Base-by-base conservation (phyloP, 30 jellyfish, hydroid and myxozoan species). In the Aurelia sp. region DNA sequence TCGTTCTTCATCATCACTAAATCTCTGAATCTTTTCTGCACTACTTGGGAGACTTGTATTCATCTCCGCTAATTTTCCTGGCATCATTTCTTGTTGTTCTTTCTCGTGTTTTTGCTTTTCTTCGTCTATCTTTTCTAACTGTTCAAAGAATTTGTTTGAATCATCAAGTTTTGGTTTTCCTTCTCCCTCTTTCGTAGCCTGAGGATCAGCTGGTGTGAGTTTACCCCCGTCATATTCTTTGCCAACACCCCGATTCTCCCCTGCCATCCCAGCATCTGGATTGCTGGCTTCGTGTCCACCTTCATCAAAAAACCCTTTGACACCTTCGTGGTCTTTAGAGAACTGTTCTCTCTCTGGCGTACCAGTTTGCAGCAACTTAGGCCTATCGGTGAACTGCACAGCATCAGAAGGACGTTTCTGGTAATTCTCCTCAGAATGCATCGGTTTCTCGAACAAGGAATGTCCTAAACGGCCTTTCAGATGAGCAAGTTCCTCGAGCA, bases 51-150 rank as follows among this genome's bases (percentile, higher is more conserved):
- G 33, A 52, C 64, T 55, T 10, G 80, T 13, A 17, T 38, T 88
- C 63, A 55, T 48, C 17, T 66, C 91, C 11, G 82, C 84, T 17
- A 65, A 69, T 9, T 57, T 78, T n/a, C 63, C 92, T 12, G 91
- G 62, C 4, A 38, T 60, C 63, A 60, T 48, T 22, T 52, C 76
- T 62, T 70, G 80, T 18, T 47, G 60, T 61, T 72, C 91, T 51
- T 55, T 79, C 63, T 86, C 93, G 30, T 66, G 82, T 64, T 73
- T 80, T 63, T 69, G 89, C 66, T 64, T 91, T 20, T 80, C 85
- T 63, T 91, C 86, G 53, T 91, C 97, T 17, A 91, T 64, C 38
- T 85, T 81, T 76, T 91, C 95, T 9, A 91, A 78, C 88, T 91
- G 94, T 30, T 78, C 93, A 72, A 91, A 91, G 20, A 91, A 80